Base-by-base conservation (phyloP, 2,113 vertebrate genomes). In the Hystrix cristata region DNA sequence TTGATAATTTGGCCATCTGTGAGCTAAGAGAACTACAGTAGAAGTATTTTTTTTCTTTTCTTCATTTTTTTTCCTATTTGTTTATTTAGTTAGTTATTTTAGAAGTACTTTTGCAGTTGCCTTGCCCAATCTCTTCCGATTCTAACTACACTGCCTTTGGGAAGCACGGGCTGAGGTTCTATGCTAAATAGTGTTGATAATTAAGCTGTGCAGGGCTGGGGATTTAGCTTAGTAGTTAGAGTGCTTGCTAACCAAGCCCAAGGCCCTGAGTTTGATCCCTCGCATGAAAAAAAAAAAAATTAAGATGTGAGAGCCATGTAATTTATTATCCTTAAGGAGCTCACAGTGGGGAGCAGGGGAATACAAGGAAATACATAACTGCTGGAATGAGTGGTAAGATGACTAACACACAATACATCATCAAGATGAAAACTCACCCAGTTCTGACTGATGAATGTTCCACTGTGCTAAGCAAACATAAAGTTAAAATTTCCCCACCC, bases 81-180 rank as follows among this genome's bases (percentile, higher is more conserved):
- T 10, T 4, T 43, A 9, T 72, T 43, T 72, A 21, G 12, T 14
- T 57, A 57, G 12, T 57, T 57, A 57, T 72, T 72, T 72, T 72
- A 72, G 29, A 43, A 82, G 78, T 78, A 67, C 34, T 65, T 92
- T 69, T 82, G 78, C 29, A 83, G 7, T 38, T 95, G 29, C 65
- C 64, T 87, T 85, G 19, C 27, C 83, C 69, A 65, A 65, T 57
- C n/a, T 53, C 55, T 19, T 85, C 83, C 69, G 53, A 93, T 16
- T 88, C n/a, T 94, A 88, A 80, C 53, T 74, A 87, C 14, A 67
- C 34, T 67, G 55, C 53, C 84, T 79, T 95, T 94, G 48, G 81
- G 83, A 95, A 96, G 83, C 65, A 89, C 15, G 12, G 43, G 67
- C 11, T 10, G 80, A 94, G 53, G 12, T 48, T 55, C 84, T 91